Percentiles rank a stretch among this genome's conserved stretches.
These are phyloP conservation scores for Leptopilina myrica DNA, from an alignment of 2,888 invertebrate species.

Conservation along the genomic window DNA sequence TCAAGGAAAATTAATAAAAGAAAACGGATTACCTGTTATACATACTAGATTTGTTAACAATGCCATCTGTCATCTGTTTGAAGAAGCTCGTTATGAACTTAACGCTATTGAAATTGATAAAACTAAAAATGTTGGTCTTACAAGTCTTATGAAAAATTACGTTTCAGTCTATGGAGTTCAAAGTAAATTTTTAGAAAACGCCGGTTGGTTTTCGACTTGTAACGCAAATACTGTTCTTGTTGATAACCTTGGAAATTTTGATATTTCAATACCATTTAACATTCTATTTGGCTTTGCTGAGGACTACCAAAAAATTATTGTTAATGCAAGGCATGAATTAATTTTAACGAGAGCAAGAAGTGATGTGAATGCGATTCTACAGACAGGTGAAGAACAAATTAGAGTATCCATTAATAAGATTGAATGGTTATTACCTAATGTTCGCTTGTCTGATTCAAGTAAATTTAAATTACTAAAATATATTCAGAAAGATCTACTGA, in stretches of 20 bases:
- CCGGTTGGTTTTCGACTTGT: constrained; percentile 44
- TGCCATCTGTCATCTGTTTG: constrained; percentile 64
- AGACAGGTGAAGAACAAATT: constrained; percentile 3
- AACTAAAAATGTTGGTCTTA: constrained; percentile 66
- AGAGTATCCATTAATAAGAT: too few species aligned
- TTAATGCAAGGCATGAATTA: constrained; percentile 45
- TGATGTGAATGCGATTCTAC: constrained; percentile 41
- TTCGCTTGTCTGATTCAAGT: too few species aligned
- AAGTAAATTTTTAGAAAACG: constrained; percentile 42
- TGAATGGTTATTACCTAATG: too few species aligned
- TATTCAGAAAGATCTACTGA: too few species aligned
- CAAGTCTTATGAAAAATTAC: constrained; percentile 68
- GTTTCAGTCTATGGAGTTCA: constrained; percentile 57
- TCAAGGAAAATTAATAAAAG: constrained; percentile 1
- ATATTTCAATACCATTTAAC: not conserved
- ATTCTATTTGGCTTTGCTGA: constrained; percentile 7
- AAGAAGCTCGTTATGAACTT: constrained; percentile 69
- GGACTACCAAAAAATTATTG: constrained; percentile 45
- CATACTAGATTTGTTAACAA: constrained; percentile 50
- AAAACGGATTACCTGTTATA: not conserved
- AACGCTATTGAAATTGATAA: constrained; percentile 68
- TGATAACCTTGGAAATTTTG: too few species aligned
- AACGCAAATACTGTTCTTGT: too few species aligned
- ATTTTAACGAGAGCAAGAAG: constrained; percentile 46
- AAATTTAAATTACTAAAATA: too few species aligned